A percentile compares a stretch with the other conserved stretches of the same genome.
phyloP scores from a whole-genome alignment of 92 coral and sea anemone species.

The Pocillopora grandis region DNA sequence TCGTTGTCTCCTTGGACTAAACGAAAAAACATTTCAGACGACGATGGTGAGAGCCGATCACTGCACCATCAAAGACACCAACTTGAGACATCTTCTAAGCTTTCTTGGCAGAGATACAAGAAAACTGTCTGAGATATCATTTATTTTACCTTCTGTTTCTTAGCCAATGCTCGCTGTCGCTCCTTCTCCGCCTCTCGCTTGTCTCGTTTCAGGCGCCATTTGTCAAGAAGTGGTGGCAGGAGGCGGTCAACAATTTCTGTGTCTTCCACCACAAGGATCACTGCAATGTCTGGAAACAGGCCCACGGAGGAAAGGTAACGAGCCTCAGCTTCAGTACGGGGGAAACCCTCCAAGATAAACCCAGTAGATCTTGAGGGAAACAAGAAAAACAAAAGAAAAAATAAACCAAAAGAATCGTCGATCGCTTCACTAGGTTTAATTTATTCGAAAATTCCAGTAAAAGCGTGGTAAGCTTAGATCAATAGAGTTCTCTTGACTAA shows the following conservation, averaged over 20 bases:
- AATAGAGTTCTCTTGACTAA: no score
- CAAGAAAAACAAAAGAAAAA: not conserved
- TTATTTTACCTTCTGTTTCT: conserved; percentile 71
- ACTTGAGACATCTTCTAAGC: no score
- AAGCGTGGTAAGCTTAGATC: no score
- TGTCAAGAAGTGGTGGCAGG: conserved; percentile 84
- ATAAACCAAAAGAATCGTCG: not conserved
- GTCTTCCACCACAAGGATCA: conserved; percentile 89
- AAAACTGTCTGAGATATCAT: no score
- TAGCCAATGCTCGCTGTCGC: conserved; percentile 76
- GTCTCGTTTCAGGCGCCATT: conserved; percentile 90
- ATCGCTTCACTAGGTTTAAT: no score
- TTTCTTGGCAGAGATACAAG: no score
- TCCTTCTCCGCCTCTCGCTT: conserved; percentile 92
- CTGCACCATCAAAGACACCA: no score
- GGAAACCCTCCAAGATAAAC: conserved; percentile 92
- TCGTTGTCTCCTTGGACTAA: no score
- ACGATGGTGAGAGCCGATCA: no score
- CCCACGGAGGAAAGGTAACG: conserved; percentile 79
- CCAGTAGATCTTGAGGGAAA: conserved; percentile 75
- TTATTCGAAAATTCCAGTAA: no score
- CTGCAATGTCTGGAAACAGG: conserved; percentile 82
- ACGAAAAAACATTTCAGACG: no score
- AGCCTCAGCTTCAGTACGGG: conserved; percentile 85
- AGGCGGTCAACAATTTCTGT: conserved; percentile 82